Percentiles rank a stretch among this genome's conserved stretches.
phyloP scores from a whole-genome alignment of 2,888 invertebrate genomes.

The Siphonodentalium dalli region DNA sequence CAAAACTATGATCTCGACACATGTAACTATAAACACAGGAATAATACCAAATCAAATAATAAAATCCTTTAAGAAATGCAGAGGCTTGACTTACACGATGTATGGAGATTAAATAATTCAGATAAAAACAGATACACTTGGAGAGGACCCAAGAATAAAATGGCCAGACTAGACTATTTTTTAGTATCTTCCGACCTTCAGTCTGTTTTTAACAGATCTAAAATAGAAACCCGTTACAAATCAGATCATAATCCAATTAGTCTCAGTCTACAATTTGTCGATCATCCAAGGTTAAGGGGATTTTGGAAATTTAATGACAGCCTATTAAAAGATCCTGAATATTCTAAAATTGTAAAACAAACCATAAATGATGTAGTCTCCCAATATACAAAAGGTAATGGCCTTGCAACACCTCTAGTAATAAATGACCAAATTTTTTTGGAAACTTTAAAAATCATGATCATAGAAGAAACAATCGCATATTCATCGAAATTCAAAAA shows the following conservation, averaged over 20 bases:
- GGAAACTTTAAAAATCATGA: slow-evolving; percentile 9
- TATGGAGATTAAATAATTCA: slow-evolving; percentile 1
- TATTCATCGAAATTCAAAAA: slow-evolving; percentile 1
- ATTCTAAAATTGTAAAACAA: background rate
- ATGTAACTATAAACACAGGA: slow-evolving; percentile 2
- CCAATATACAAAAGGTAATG: background rate
- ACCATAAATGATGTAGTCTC: slow-evolving; percentile 4
- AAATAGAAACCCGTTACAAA: background rate
- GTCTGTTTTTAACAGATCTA: background rate
- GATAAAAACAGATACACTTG: background rate
- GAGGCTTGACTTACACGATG: slow-evolving; percentile 1
- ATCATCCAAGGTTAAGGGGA: background rate
- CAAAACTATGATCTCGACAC: slow-evolving; percentile 2
- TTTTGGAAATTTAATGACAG: slow-evolving; percentile 11
- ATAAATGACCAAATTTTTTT: slow-evolving; percentile 3
- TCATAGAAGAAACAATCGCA: slow-evolving; percentile 1
- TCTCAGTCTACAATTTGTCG: slow-evolving; percentile 3
- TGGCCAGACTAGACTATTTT: slow-evolving; percentile 6
- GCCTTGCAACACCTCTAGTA: background rate
- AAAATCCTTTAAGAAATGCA: background rate
- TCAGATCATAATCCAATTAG: slow-evolving; percentile 4
- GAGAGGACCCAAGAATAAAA: slow-evolving; percentile 1
- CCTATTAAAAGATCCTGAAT: slow-evolving; percentile 4
- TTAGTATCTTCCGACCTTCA: slow-evolving; percentile 7
- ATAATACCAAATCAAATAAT: slow-evolving; percentile 2